Evolutionary conservation across 2,113 vertebrate species (phyloP).

Genomic region (Meriones unguiculatus): DNA sequence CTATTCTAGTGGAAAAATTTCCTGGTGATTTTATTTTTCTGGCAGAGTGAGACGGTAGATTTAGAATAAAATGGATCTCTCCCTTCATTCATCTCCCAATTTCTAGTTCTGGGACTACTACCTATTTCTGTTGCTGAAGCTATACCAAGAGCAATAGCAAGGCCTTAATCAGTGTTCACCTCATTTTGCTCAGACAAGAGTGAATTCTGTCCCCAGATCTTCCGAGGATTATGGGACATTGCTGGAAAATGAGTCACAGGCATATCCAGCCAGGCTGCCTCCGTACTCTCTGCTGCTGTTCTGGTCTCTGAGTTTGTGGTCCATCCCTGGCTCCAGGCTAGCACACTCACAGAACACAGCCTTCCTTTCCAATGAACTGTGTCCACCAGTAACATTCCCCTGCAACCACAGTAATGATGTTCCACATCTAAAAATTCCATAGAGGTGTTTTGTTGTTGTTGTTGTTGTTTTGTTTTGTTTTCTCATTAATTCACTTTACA

Average conservation of each 20-base stretch:
- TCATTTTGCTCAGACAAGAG: not conserved
- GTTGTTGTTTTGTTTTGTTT: no score
- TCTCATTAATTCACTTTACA: no score
- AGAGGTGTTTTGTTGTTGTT: not conserved
- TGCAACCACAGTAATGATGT: not conserved
- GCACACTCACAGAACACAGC: not conserved
- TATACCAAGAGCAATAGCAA: not conserved
- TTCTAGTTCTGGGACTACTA: not conserved
- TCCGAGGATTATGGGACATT: not conserved
- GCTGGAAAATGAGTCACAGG: not conserved
- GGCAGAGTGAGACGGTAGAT: not conserved
- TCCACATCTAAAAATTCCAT: not conserved
- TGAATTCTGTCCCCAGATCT: not conserved
- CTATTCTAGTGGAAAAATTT: not conserved
- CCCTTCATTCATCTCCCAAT: not conserved
- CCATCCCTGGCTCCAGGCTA: not conserved
- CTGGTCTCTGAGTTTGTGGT: not conserved
- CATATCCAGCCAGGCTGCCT: no score
- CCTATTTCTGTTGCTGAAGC: not conserved
- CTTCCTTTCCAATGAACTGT: not conserved
- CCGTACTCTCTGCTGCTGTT: fast-evolving
- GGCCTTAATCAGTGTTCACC: not conserved
- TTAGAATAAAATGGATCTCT: not conserved
- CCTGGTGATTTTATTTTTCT: not conserved
- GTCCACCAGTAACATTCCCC: not conserved